phyloP scores from a whole-genome alignment of 1,140 invertebrate species.

The Drosophila ercepeae region DNA sequence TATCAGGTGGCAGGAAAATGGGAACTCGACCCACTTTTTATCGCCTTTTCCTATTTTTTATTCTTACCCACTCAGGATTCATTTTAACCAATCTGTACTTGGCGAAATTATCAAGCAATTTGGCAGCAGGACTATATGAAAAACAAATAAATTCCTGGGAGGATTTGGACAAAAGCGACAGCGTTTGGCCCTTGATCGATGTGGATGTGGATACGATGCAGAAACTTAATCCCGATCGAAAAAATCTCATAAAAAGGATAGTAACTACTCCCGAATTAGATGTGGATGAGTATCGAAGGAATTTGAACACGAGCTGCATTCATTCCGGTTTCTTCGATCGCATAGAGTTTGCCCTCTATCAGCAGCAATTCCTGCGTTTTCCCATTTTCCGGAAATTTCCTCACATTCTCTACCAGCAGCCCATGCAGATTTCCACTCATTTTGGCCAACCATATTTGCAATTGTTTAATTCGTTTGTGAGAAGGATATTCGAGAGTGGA shows the following conservation, averaged over 20 bases:
- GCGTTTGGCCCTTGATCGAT: constrained; percentile 34
- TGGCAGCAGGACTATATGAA: constrained; percentile 52
- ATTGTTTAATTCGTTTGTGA: constrained; percentile 60
- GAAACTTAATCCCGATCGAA: constrained; percentile 39
- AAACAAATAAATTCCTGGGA: constrained; percentile 51
- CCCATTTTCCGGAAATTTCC: constrained; percentile 53
- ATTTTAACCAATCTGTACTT: constrained; percentile 62
- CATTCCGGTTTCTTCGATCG: constrained; percentile 56
- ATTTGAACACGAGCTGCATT: constrained; percentile 52
- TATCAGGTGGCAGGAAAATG: constrained; percentile 23
- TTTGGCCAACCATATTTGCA: constrained; percentile 54
- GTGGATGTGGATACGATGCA: constrained; percentile 16
- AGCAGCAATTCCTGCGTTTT: constrained; percentile 53
- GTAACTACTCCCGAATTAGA: constrained; percentile 25
- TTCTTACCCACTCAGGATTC: constrained; percentile 43
- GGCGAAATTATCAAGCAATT: constrained; percentile 51
- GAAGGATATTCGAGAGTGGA: constrained; percentile 57
- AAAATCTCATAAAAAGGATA: constrained; percentile 34
- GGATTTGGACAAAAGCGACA: constrained; percentile 38
- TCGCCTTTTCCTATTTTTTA: constrained; percentile 29
- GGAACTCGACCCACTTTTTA: constrained; percentile 2
- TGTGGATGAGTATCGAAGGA: constrained; percentile 37
- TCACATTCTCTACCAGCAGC: constrained; percentile 49
- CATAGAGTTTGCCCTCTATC: constrained; percentile 59
- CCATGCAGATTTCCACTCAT: constrained; percentile 50